Base-by-base conservation (phyloP, 2,888 invertebrate genomes). In the Lottia gigantea region DNA sequence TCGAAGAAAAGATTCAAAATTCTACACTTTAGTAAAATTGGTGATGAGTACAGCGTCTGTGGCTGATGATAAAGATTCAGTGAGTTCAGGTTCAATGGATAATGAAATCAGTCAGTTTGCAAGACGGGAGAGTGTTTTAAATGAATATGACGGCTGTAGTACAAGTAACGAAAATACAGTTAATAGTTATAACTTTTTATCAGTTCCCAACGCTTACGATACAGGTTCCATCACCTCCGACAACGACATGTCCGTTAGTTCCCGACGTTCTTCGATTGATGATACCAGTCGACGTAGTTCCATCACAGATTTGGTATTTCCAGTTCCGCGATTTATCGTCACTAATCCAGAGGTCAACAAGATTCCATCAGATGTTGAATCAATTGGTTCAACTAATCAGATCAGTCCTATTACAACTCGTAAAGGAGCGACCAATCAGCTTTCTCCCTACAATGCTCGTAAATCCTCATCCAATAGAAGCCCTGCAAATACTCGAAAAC, bases 1-100 rank as follows among this genome's bases (percentile, higher is more conserved):
- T n/a, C 64, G 77, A n/a, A 70, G 77, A 25, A 77, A 77, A 25
- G 77, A 77, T 66, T 77, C 77, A 69, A 77, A 76, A 70, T 77
- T 77, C 71, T 77, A 77, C 71, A 71, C 75, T 7, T 68, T 77
- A 64, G 77, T 77, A 25, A 77, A 76, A 67, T 74, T 77, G 61
- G 77, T 77, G 16, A 77, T 77, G 77, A 76, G 75, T 64, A 77
- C 77, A 7, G 77, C 77, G 12, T 74, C 74, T 16, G 74, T 77
- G 25, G 73, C 73, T n/a, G 74, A 75, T 66, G 74, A 76, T 67
- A 73, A 73, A 46, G 75, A 77, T 70, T 71, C 74, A 25, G 73
- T 74, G 62, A 71, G 71, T 16, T 68, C 74, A 1, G 69, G 70
- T 16, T 75, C 75, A 64, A 77, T 77, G 71, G 77, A 77, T 67